Base-by-base conservation (phyloP, 2,888 invertebrate species). In the Ichneumon xanthorius region DNA sequence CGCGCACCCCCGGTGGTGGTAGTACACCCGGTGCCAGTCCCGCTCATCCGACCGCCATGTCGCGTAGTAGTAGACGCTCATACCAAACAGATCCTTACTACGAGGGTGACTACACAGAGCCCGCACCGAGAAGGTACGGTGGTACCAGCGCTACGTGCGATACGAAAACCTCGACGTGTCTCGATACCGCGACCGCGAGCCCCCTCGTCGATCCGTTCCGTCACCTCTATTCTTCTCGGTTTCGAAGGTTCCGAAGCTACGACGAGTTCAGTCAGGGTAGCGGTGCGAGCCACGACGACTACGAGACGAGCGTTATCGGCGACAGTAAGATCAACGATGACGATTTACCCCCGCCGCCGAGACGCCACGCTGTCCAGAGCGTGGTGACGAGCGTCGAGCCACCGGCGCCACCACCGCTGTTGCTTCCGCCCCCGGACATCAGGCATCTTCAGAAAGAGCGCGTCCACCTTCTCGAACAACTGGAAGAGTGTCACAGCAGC, bases 261-360 rank as follows among this genome's bases (percentile, higher is more conserved):
- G 97, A 97, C 91, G 96, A 98, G 94, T 96, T 96, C 95, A 95
- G 97, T 94, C 96, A 96, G 94, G 95, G 97, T 90, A 96, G 96
- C 85, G 95, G 95, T 37, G 95, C 96, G 4, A 96, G 96, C 40
- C 96, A 96, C 91, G 96, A 96, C 87, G 97, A 97, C 82, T 94
- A 94, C 71, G 92, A 93, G 80, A 91, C 89, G 78, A 91, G 91
- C 82, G 75, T 83, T 19, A 90, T 92, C 48, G 91, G 90, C 26
- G 92, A 92, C 45, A 90, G 91, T 63, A 92, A 92, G 83, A 82
- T 91, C 77, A 94, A 94, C 81, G 94, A 94, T 86, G 93, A 93
- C 40, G 95, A 94, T 87, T 93, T 94, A 84, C 92, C 94, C 84
- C 94, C 95, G 70, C 94, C 94, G 79, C 94, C 95, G 9, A 94